A percentile compares a stretch with the other conserved stretches of the same genome.
Conservation (phyloP, 2,888 invertebrate genomes). For the Abrostola triplasia region DNA sequence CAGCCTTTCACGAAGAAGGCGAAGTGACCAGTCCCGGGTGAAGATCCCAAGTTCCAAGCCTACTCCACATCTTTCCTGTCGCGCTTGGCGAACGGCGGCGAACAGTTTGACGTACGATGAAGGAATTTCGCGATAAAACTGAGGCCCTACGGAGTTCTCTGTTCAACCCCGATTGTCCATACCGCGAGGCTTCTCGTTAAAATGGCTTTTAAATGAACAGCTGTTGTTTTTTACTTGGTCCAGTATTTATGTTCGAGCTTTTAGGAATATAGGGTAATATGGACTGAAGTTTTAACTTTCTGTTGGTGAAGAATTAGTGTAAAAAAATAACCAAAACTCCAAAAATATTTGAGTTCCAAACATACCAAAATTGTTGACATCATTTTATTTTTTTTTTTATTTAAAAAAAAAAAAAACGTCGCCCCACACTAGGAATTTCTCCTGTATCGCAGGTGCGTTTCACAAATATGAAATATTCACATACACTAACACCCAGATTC, state of each 20-base stretch:
- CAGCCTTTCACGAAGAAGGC: no score
- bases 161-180: slow-evolving; percentile 44
- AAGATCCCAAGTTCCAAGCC: neutral
- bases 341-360: no score
- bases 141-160: slow-evolving; percentile 55
- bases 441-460: no score
- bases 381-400: no score
- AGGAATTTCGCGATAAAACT: slow-evolving; percentile 65
- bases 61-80: slow-evolving; percentile 53
- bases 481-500: no score
- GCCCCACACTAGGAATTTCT: no score
- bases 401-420: no score
- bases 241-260: slow-evolving; percentile 24
- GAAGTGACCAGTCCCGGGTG: no score
- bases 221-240: slow-evolving; percentile 42
- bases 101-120: slow-evolving; percentile 72
- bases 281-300: neutral
- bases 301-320: no score
- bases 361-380: no score
- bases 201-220: slow-evolving; percentile 56
- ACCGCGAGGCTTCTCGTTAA: slow-evolving; percentile 48
- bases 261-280: slow-evolving; percentile 15
- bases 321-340: no score
- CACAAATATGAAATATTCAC: no score
- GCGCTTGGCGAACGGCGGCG: slow-evolving; percentile 53